A percentile compares a stretch with the other conserved stretches of the same genome.
Conservation (phyloP, 2,113 vertebrate species). For the Camelus dromedarius region DNA sequence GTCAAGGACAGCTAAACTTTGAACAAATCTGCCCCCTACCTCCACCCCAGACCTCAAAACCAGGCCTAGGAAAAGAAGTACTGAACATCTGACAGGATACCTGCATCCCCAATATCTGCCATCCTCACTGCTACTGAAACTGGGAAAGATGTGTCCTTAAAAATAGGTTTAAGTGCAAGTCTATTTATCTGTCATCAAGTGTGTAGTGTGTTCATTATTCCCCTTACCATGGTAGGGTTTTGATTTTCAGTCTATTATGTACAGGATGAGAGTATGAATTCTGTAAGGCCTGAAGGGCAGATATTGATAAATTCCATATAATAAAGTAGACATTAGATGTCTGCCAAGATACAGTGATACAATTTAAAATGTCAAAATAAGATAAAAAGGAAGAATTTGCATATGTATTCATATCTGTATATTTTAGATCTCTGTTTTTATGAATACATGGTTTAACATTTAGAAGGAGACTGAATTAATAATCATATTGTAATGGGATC, state of each 20-base stretch:
- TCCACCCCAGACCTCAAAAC: neutral
- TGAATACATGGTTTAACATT: conserved; percentile 4
- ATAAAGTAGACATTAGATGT: neutral
- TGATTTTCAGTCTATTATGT: neutral
- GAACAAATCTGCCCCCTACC: neutral
- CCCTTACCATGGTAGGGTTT: neutral
- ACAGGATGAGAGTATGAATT: neutral
- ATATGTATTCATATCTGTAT: neutral
- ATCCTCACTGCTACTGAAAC: neutral
- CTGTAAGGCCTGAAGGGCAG: neutral
- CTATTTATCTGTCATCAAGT: neutral
- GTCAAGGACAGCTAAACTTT: conserved; percentile 4
- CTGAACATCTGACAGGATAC: neutral
- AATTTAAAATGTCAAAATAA: conserved; percentile 56
- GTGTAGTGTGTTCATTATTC: neutral
- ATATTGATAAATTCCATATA: neutral
- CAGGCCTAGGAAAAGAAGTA: neutral
- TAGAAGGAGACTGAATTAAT: conserved; percentile 1
- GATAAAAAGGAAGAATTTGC: neutral
- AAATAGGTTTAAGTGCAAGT: neutral
- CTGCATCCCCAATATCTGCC: neutral
- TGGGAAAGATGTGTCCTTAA: neutral
- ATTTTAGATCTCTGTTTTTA: conserved; percentile 56
- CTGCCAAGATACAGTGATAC: conserved; percentile 22
- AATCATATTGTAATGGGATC: neutral